Percentiles rank a stretch among this genome's conserved stretches.
Conservation (phyloP, 2,113 vertebrate genomes). For the Muntiacus muntjak region DNA sequence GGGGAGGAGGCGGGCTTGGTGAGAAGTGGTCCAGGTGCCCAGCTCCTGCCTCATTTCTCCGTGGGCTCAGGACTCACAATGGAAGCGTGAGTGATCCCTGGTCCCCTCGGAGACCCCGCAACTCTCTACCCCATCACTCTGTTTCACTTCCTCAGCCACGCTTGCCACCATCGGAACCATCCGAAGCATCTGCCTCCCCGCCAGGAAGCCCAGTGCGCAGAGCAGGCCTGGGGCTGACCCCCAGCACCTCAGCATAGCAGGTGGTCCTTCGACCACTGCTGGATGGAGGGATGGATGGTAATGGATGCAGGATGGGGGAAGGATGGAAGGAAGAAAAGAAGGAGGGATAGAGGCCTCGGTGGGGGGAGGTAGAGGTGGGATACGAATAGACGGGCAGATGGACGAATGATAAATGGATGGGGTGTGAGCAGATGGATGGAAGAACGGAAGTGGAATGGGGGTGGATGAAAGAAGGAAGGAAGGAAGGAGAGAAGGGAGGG, state of each 20-base stretch:
- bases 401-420: background rate
- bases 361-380: too few relatives aligned
- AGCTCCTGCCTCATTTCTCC: rapidly evolving
- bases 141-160: background rate
- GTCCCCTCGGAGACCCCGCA: background rate
- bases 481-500: background rate
- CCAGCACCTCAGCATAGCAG: background rate
- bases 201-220: background rate
- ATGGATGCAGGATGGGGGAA: background rate
- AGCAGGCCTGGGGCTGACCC: background rate
- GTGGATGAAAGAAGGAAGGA: background rate
- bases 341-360: background rate
- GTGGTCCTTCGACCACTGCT: background rate
- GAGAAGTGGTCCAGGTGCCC: rapidly evolving
- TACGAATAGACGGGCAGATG: too few relatives aligned
- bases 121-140: background rate
- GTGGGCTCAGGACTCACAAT: background rate
- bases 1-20: rapidly evolving
- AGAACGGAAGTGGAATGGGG: background rate
- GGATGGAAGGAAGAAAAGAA: background rate
- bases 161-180: background rate
- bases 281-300: background rate
- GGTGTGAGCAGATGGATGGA: background rate
- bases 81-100: background rate
- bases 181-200: rapidly evolving